A percentile compares a stretch with the other conserved stretches of the same genome.
These are phyloP conservation scores for Eurystomus gularis DNA, from an alignment of 2,113 vertebrate genomes.

Conservation along the genomic window DNA sequence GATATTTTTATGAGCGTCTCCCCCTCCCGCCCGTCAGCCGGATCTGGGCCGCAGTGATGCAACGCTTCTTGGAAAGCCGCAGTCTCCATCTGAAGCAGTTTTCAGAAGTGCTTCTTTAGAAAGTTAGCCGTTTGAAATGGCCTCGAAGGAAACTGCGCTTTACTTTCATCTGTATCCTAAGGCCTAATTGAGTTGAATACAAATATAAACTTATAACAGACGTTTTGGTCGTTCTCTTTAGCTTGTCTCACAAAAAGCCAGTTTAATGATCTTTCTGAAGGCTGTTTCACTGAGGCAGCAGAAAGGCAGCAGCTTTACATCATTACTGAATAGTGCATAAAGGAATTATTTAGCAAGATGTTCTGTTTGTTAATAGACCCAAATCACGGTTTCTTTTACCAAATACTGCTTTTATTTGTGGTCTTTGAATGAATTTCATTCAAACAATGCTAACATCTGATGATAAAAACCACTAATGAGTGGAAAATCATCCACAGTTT, in stretches of 20 bases:
- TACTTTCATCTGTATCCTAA: conserved; percentile 55
- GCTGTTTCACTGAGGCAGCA: conserved; percentile 70
- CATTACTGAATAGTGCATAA: conserved; percentile 71
- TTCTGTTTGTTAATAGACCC: conserved; percentile 73
- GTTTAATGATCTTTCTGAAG: conserved; percentile 72
- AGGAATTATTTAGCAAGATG: conserved; percentile 77
- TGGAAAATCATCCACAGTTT: conserved; percentile 66
- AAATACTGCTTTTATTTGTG: conserved; percentile 71
- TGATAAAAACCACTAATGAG: conserved; percentile 75
- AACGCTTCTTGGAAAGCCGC: not conserved
- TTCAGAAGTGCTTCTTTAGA: not conserved
- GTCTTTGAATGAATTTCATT: conserved; percentile 74
- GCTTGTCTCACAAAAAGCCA: conserved; percentile 44
- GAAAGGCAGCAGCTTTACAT: conserved; percentile 68
- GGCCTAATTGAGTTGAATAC: conserved; percentile 70
- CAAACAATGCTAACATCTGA: conserved; percentile 74
- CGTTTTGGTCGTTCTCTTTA: conserved; percentile 52
- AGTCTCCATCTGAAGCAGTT: not conserved
- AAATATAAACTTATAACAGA: conserved; percentile 70
- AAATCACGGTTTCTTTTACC: conserved; percentile 64
- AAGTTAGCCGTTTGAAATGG: not conserved
- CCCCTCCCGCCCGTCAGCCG: not conserved
- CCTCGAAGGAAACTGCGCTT: not conserved
- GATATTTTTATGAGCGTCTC: not conserved
- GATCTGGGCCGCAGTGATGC: not conserved